Conservation (phyloP, 1,140 invertebrate species). For the Chlorops oryzae region DNA sequence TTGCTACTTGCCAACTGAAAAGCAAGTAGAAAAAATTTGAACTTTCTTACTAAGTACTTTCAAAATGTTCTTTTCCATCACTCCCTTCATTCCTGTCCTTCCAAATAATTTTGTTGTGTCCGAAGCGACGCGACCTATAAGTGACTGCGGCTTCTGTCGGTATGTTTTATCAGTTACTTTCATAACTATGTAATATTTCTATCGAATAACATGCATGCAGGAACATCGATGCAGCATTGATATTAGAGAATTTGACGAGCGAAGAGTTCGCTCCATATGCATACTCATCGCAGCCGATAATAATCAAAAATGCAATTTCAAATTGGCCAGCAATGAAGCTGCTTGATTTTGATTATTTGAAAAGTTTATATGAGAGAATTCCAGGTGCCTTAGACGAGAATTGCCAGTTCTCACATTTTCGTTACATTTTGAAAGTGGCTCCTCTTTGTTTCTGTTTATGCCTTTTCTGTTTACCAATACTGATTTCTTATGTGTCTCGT, state of each 20-base stretch:
- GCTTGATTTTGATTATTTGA: slow-evolving; percentile 72
- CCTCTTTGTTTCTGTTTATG: too few species aligned
- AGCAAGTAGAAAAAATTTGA: too few species aligned
- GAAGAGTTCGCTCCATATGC: slow-evolving; percentile 63
- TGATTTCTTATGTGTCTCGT: too few species aligned
- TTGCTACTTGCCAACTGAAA: too few species aligned
- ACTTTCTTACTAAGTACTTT: too few species aligned
- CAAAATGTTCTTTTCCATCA: too few species aligned
- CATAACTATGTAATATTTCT: not conserved
- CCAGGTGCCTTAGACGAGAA: slow-evolving; percentile 64
- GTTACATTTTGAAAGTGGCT: too few species aligned
- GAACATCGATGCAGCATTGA: slow-evolving; percentile 56
- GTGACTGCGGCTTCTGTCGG: slow-evolving; percentile 70
- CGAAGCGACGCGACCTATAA: slow-evolving; percentile 77
- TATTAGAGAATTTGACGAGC: slow-evolving; percentile 60
- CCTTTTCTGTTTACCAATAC: too few species aligned
- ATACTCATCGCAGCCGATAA: slow-evolving; percentile 73
- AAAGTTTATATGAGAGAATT: slow-evolving; percentile 63
- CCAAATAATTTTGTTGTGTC: slow-evolving; percentile 78
- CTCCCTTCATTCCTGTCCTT: too few species aligned
- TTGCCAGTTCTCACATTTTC: slow-evolving; percentile 87
- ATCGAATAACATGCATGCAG: slow-evolving; percentile 18
- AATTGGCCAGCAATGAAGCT: slow-evolving; percentile 70
- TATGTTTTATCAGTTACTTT: slow-evolving; percentile 13
- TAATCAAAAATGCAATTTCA: slow-evolving; percentile 67